Percentiles rank a stretch among this genome's conserved stretches.
Evolutionary conservation across 2,113 vertebrate genomes (phyloP).

Genomic region (Entomyzon cyanotis): DNA sequence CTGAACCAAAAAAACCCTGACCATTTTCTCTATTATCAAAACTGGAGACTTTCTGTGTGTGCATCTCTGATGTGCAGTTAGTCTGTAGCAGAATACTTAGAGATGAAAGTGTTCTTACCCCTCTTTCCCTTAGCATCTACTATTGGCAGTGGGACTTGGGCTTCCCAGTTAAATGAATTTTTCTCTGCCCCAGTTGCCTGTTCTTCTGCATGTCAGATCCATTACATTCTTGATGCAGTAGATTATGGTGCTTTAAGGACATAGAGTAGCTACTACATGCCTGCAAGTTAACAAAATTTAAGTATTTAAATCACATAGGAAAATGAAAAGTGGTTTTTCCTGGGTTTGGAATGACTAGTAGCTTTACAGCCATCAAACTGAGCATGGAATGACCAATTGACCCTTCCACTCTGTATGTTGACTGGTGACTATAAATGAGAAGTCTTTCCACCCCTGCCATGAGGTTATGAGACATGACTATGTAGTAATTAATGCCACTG

Average conservation of each 20-base stretch:
- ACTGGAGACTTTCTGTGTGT: neutral
- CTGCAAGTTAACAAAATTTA: neutral
- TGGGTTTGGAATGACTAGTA: neutral
- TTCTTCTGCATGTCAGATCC: neutral
- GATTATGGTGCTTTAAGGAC: conserved; percentile 4
- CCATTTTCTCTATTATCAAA: neutral
- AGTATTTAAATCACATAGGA: neutral
- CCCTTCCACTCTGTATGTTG: neutral
- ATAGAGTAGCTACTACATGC: neutral
- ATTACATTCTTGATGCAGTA: conserved; percentile 14
- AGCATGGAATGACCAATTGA: conserved; percentile 36
- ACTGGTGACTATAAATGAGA: neutral
- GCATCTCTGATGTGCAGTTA: neutral
- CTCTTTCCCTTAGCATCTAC: neutral
- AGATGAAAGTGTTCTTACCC: neutral
- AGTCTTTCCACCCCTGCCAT: neutral
- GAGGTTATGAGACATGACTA: conserved; percentile 19
- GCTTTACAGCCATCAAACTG: conserved; percentile 3
- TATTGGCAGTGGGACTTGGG: neutral
- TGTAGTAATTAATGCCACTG: conserved; percentile 48
- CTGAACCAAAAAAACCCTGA: neutral
- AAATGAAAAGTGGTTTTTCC: neutral
- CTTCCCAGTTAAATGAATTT: neutral
- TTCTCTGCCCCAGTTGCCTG: neutral
- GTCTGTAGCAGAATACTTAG: neutral